These are phyloP conservation scores for Entomobrya proxima DNA, from an alignment of 2,888 invertebrate genomes.

Conservation along the genomic window DNA sequence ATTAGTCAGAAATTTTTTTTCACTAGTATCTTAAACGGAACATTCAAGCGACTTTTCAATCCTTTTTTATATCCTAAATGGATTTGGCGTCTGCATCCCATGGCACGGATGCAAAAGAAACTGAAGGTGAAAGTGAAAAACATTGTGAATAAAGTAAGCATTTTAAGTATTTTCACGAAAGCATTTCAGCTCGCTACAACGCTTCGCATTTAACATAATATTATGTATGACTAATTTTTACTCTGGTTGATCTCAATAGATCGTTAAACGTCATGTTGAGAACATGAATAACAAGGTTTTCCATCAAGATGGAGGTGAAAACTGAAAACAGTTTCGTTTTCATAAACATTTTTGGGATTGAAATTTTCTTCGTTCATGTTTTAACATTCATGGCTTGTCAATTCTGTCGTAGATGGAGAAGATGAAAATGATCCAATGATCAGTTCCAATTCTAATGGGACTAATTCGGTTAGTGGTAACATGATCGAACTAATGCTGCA, in stretches of 20 bases:
- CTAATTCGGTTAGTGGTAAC: neutral
- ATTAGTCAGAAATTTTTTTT: neutral
- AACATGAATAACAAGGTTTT: neutral
- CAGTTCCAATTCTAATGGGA: no score
- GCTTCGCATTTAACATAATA: no score
- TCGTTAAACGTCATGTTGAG: neutral
- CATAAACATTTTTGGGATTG: no score
- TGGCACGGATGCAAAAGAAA: neutral
- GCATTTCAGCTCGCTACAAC: neutral
- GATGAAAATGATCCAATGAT: neutral
- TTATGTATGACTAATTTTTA: neutral
- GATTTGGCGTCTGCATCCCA: neutral
- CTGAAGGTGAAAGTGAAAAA: neutral
- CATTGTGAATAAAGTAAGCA: neutral
- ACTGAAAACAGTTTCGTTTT: no score
- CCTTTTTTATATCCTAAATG: constrained; percentile 6
- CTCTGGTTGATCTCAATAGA: no score
- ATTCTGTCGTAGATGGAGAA: neutral
- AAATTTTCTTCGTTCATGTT: no score
- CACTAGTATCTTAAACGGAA: neutral
- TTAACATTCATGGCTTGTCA: no score
- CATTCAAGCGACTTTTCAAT: neutral
- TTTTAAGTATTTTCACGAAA: neutral
- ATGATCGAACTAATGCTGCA: constrained; percentile 9
- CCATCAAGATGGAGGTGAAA: no score